Conservation (phyloP, 2,113 vertebrate genomes). For the Mungos mungo region DNA sequence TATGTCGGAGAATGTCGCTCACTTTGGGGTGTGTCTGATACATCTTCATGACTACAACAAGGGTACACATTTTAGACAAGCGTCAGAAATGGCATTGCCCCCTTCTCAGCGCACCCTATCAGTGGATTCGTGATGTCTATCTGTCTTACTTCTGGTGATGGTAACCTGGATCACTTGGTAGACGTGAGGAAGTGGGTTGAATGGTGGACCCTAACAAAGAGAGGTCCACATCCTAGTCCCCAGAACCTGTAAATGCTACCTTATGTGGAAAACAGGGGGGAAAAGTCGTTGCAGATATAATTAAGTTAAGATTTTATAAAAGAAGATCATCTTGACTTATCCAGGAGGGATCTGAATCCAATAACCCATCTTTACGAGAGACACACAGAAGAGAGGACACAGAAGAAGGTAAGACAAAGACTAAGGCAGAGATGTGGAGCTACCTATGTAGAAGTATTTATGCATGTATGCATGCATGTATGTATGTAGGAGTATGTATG, state of each 20-base stretch:
- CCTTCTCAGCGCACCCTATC: neutral
- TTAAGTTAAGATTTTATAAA: neutral
- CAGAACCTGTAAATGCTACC: neutral
- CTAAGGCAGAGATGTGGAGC: neutral
- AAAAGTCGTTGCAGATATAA: neutral
- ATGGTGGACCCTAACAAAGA: neutral
- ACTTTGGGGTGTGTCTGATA: neutral
- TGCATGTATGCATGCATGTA: too few species aligned
- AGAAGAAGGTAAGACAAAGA: neutral
- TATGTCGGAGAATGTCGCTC: neutral
- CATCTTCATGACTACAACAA: neutral
- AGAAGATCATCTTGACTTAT: neutral
- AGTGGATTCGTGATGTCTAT: accelerated
- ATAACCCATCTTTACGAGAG: neutral
- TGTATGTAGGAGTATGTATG: too few species aligned
- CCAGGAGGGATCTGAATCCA: neutral
- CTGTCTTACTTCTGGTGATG: neutral
- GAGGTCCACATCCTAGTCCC: neutral
- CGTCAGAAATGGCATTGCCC: too few species aligned
- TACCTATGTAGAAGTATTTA: too few species aligned
- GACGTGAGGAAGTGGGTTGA: neutral
- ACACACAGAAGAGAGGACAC: accelerated
- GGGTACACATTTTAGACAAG: neutral
- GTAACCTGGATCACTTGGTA: neutral
- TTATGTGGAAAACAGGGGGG: neutral